Base-by-base conservation (phyloP, 2,797 vertebrate species). In the Molossus alvarezi region DNA sequence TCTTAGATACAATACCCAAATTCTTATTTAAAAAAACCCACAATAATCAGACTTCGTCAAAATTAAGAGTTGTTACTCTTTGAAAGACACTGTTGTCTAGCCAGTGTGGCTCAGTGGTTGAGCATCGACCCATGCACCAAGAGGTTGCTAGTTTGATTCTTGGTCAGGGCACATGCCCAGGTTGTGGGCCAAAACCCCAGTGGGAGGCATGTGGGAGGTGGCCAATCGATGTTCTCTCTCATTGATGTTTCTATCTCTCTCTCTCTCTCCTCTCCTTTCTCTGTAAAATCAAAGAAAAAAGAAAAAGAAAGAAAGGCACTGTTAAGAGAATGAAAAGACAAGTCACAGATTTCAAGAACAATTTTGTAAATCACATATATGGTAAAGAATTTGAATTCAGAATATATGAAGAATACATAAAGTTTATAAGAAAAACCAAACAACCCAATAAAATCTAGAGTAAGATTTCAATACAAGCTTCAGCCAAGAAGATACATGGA, bases 281-380 rank as follows among this genome's bases (percentile, higher is more conserved):
- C 33, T 33, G 2, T 33, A 33, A 33, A 33, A 33, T 33, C 33
- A 33, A 33, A 33, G 33, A 33, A 33, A 33, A 33, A 33, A 33
- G 3, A 33, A 41, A 75, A 96, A 93, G 33, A 79, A 13, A 79
- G 51, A 75, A 96, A 93, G 33, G 72, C 17, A 79, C 41, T 41
- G 1, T 23, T 84, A 81, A 69, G 71, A 51, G 14, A 48, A 27
- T 79, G 41, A 45, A 60, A 60, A 91, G 37, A 14, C 53, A 84
- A 37, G 48, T 79, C 41, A 53, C 2, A 76, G 11, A 33, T 21
- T 67, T 33, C 9, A 37, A 57, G 45, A 81, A 76, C 90, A 77
- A 2, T 88, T 69, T 41, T 84, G 4, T 13, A 75, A 79, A 62
- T 29, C 72, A 25, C 8, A 21, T 10, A 15, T 37, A 4, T 53